Conservation (phyloP, 1,140 invertebrate species). For the Brachionus rotundiformis region DNA sequence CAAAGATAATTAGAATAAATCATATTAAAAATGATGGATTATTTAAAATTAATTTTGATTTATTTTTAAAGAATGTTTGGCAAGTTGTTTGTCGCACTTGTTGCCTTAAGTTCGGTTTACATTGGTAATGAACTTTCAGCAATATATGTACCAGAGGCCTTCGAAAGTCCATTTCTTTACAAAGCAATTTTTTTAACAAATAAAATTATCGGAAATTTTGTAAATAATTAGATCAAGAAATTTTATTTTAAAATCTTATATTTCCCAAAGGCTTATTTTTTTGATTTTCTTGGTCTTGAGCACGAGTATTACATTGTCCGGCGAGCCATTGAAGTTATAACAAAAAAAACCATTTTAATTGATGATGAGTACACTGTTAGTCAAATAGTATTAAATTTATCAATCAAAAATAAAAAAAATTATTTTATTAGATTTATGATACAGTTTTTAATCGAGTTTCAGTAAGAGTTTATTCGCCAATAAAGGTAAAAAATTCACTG, state of each 20-base stretch:
- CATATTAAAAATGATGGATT: not conserved
- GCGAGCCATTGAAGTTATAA: not conserved
- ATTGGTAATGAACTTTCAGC: constrained; percentile 19
- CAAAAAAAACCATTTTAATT: not conserved
- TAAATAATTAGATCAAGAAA: not conserved
- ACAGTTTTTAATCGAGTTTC: constrained; percentile 5
- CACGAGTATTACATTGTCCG: constrained; percentile 17
- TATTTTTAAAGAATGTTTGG: constrained; percentile 11
- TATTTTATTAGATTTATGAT: constrained; percentile 1
- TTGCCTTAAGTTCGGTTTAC: not conserved
- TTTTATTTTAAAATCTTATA: not conserved
- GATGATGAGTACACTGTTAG: not conserved
- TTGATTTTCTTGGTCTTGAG: constrained; percentile 1
- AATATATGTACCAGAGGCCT: not conserved
- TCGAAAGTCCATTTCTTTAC: constrained; percentile 12
- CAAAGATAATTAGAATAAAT: constrained; percentile 2
- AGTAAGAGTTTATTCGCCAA: constrained; percentile 46
- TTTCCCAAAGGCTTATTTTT: not conserved
- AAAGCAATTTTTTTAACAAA: not conserved
- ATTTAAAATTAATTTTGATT: not conserved
- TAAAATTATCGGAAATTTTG: constrained; percentile 27
- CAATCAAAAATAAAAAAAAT: too few species aligned
- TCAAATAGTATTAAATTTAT: not conserved
- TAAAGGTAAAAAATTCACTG: not conserved
- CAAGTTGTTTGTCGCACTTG: not conserved